phyloP scores from a whole-genome alignment of 30 jellyfish, hydroid and myxozoan genomes.

The Pseudorhiza aurosa region DNA sequence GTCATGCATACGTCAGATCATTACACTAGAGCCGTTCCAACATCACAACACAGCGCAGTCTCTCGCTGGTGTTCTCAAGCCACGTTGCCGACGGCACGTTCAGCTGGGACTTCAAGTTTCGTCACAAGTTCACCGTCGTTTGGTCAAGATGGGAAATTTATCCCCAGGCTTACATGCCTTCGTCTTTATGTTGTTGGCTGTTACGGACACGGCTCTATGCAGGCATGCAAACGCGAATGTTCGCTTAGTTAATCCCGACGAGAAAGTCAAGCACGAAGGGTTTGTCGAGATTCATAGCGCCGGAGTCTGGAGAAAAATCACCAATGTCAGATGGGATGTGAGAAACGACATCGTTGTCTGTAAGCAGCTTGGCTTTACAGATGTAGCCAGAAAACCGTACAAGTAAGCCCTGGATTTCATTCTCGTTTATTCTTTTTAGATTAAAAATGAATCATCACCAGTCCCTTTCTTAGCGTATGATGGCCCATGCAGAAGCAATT shows the following conservation, averaged over 20 bases:
- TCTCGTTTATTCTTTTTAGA: too few relatives aligned
- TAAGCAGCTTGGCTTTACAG: conserved; percentile 53
- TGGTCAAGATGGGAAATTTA: background rate
- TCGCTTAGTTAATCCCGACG: background rate
- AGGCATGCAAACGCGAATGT: background rate
- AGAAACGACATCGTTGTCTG: conserved; percentile 47
- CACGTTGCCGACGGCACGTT: conserved; percentile 22
- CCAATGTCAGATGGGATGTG: conserved; percentile 46
- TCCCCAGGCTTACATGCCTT: background rate
- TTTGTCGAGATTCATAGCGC: conserved; percentile 13
- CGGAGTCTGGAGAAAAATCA: conserved; percentile 33
- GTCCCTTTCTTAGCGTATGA: too few relatives aligned
- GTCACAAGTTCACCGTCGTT: too few relatives aligned
- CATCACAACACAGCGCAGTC: background rate
- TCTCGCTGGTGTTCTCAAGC: background rate
- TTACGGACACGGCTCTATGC: background rate
- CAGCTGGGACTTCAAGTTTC: background rate
- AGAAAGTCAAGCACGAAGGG: conserved; percentile 8
- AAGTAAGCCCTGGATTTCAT: too few relatives aligned
- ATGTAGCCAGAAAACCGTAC: conserved; percentile 11
- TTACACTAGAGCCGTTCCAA: conserved; percentile 6
- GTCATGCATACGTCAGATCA: background rate
- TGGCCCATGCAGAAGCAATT: too few relatives aligned
- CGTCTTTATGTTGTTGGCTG: background rate
- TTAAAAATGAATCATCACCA: too few relatives aligned